Evolutionary conservation across 1,140 invertebrate genomes (phyloP).

Genomic region (Nasonia longicornis): DNA sequence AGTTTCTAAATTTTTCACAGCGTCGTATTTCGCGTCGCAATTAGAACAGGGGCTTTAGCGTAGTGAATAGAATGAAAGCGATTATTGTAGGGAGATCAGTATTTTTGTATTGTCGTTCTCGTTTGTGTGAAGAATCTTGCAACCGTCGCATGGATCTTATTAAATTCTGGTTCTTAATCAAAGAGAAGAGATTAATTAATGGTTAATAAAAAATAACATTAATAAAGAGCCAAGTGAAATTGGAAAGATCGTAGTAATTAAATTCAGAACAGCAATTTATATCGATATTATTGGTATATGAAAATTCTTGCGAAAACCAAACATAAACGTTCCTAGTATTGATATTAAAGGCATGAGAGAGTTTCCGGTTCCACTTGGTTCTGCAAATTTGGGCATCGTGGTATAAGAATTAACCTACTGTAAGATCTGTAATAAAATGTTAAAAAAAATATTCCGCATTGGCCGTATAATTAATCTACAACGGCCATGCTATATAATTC

Average conservation of each 20-base stretch:
- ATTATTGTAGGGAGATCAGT: constrained; percentile 61
- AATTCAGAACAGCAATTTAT: background rate
- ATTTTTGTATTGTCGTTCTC: constrained; percentile 60
- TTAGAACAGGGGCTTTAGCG: constrained; percentile 40
- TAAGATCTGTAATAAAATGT: constrained; percentile 29
- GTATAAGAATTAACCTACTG: constrained; percentile 24
- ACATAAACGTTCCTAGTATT: constrained; percentile 35
- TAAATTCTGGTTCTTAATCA: constrained; percentile 42
- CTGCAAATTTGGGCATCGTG: constrained; percentile 25
- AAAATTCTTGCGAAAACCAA: constrained; percentile 15
- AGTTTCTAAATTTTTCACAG: constrained; percentile 36
- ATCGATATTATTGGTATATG: background rate
- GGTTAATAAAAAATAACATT: constrained; percentile 19
- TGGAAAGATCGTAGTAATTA: constrained; percentile 3
- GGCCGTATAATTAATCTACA: constrained; percentile 33
- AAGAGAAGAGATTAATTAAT: constrained; percentile 38
- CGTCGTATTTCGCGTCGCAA: constrained; percentile 4
- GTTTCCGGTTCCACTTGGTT: constrained; percentile 38
- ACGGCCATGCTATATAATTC: constrained; percentile 37
- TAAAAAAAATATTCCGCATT: constrained; percentile 21
- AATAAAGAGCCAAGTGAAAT: constrained; percentile 35
- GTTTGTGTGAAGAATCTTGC: constrained; percentile 45
- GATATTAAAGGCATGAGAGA: constrained; percentile 10
- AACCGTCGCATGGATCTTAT: constrained; percentile 41
- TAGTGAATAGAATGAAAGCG: constrained; percentile 52